Percentiles rank a stretch among this genome's conserved stretches.
These are phyloP conservation scores for Centropus bengalensis DNA, from an alignment of 2,113 vertebrate genomes.

Conservation along the genomic window DNA sequence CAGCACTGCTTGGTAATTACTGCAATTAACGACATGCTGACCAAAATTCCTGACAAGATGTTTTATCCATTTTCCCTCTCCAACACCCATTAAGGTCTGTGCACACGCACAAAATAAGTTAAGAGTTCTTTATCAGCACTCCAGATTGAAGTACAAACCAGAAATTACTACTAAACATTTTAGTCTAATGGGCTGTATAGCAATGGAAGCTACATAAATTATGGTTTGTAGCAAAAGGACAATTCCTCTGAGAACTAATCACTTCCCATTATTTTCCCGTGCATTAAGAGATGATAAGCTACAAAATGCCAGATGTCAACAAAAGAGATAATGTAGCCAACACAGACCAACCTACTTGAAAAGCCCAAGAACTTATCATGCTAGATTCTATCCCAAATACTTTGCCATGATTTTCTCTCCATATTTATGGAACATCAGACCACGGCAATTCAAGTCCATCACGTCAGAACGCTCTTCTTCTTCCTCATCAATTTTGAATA, in stretches of 20 bases:
- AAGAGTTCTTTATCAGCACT: neutral
- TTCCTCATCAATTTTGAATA: neutral
- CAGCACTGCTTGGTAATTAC: neutral
- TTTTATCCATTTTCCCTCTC: neutral
- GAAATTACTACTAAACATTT: neutral
- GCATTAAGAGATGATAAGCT: neutral
- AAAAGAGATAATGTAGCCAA: neutral
- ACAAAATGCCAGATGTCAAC: neutral
- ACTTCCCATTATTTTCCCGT: neutral
- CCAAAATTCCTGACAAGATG: neutral
- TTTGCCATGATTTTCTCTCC: neutral
- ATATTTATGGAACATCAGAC: neutral
- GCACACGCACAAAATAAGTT: neutral
- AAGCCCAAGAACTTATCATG: neutral
- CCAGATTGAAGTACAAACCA: neutral
- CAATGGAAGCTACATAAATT: neutral
- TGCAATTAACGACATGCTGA: neutral
- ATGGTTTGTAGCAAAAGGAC: neutral
- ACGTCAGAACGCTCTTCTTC: neutral
- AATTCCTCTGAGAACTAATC: neutral
- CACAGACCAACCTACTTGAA: neutral
- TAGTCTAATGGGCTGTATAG: neutral
- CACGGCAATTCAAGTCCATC: neutral
- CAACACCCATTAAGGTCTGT: neutral
- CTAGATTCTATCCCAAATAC: neutral